phyloP scores from a whole-genome alignment of 1,140 invertebrate species.

The Anoplolepis gracilipes region DNA sequence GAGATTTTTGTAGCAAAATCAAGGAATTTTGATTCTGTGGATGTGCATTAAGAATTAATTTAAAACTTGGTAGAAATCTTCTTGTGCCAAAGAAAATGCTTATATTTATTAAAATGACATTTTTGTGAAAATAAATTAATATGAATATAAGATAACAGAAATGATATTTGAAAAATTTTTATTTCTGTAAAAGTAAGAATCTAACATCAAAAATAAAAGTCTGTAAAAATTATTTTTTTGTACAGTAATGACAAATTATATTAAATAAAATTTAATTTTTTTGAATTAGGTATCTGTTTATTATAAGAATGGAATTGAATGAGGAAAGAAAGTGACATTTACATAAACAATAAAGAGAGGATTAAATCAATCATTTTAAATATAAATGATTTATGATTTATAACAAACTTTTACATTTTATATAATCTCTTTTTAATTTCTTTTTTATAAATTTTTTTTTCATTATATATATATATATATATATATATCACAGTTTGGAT shows the following conservation, averaged over 20 bases:
- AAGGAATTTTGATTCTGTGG: background rate
- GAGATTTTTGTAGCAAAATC: background rate
- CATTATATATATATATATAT: too few relatives aligned
- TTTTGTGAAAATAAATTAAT: background rate
- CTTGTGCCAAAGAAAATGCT: background rate
- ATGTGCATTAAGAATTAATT: background rate
- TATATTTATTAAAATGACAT: background rate
- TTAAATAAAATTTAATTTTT: too few relatives aligned
- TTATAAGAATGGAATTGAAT: background rate
- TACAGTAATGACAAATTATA: background rate
- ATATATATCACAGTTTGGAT: background rate
- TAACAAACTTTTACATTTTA: background rate
- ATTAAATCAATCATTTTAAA: too few relatives aligned
- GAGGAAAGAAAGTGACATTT: background rate
- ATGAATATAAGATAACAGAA: background rate
- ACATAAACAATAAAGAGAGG: too few relatives aligned
- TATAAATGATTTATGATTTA: background rate
- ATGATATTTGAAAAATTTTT: background rate
- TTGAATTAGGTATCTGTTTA: too few relatives aligned
- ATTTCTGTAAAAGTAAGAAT: background rate
- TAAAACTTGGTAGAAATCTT: background rate
- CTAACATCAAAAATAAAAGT: background rate
- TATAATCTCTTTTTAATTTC: background rate
- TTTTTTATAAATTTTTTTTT: background rate
- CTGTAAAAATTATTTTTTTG: background rate